Evolutionary conservation across 2,797 vertebrate genomes (phyloP), one percentile per base, ranked within the genome.

Genomic region (Enteromius argenteus): DNA sequence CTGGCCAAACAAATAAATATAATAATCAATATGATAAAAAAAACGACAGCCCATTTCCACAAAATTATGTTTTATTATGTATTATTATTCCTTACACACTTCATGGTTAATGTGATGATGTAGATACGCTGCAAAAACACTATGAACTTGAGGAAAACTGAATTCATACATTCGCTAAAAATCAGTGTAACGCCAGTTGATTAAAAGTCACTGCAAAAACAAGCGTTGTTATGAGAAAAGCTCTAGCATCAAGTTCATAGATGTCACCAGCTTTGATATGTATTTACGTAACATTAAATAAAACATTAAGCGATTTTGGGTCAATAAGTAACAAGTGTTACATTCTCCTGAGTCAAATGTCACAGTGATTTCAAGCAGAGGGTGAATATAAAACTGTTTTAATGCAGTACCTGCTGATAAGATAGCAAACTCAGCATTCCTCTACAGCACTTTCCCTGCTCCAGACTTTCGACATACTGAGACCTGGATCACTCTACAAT

Each of bases 371-470:
- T 73, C 73, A 83, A 77, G 58, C 86, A 87, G 78, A 86, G 42
- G 37, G 17, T 74, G 19, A 75, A 74, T 76, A 74, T 46, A 69
- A 56, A 71, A 81, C 67, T 58, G 80, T 69, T 76, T 94, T 91
- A 94, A 94, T 92, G 91, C 93, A 93, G 92, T 84, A 86, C 87
- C 90, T 82, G 85, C 90, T 91, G 94, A 95, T 96, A 95, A 95
- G 91, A 85, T 81, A 88, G 92, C 90, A 80, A 74, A 86, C 85
- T 72, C 77, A 30, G 84, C 85, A 88, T 88, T 88, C 85, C 79
- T 82, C 14, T 74, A 62, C 58, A 46, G n/a, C 46, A 56, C 81
- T 81, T 77, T 79, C 32, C 58, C 68, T 83, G 23, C 58, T 49
- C 60, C 14, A 58, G 44, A 4, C 66, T 30, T 8, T 64, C 23